Evolutionary conservation across 1,140 invertebrate species (phyloP).

Genomic region (Zophobas atratus): DNA sequence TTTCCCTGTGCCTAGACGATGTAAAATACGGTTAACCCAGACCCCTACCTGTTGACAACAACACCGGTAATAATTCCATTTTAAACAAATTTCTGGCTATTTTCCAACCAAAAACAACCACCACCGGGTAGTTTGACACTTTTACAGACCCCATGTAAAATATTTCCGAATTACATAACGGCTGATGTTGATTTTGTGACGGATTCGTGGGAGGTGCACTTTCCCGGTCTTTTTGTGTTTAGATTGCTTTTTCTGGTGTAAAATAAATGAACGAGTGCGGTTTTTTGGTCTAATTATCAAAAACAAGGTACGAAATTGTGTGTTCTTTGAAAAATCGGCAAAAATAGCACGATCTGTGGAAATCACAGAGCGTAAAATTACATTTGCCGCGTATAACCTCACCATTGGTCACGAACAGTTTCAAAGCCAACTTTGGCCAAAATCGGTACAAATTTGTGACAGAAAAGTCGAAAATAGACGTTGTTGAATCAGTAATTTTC

Average conservation of each 20-base stretch:
- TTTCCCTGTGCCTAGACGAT: background rate
- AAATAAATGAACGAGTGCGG: background rate
- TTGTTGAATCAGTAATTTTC: background rate
- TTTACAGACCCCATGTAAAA: background rate
- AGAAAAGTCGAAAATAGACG: background rate
- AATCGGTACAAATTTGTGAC: background rate
- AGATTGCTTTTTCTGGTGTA: background rate
- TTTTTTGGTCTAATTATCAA: background rate
- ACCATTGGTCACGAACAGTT: background rate
- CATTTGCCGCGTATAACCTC: constrained; percentile 17
- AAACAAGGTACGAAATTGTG: background rate
- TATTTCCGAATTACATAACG: background rate
- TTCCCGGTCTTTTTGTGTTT: constrained; percentile 8
- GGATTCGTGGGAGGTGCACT: constrained; percentile 14
- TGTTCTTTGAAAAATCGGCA: background rate
- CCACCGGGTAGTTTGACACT: background rate
- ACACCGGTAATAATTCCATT: background rate
- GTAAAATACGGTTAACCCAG: background rate
- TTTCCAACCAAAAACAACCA: background rate
- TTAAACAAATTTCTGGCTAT: background rate
- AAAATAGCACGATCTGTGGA: background rate
- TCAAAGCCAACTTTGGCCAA: background rate
- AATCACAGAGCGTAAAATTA: background rate
- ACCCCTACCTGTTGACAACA: background rate
- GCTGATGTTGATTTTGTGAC: background rate